A percentile compares a stretch with the other conserved stretches of the same genome.
phyloP scores from a whole-genome alignment of 2,888 invertebrate species.

The Himalopsyche anomala region DNA sequence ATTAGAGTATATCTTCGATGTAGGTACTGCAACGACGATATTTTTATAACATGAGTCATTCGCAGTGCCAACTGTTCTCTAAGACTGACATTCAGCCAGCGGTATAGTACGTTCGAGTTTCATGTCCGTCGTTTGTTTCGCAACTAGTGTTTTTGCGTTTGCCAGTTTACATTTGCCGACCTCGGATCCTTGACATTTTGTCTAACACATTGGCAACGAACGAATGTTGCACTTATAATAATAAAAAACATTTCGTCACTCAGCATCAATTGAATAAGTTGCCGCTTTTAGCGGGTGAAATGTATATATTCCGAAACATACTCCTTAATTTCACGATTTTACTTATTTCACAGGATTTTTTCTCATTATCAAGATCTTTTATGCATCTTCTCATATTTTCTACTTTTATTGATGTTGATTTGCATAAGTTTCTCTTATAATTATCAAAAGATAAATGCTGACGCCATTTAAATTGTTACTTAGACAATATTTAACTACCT shows the following conservation, averaged over 20 bases:
- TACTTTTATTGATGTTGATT: too few species aligned
- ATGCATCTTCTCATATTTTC: too few species aligned
- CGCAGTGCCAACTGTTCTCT: not conserved
- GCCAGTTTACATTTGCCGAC: constrained; percentile 46
- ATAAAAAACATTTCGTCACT: not conserved
- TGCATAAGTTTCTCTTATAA: too few species aligned
- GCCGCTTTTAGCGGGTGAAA: not conserved
- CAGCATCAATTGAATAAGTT: not conserved
- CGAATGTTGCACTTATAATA: constrained; percentile 20
- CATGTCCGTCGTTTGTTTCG: constrained; percentile 41
- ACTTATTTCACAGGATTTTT: too few species aligned
- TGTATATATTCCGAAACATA: too few species aligned
- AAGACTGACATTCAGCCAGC: constrained; percentile 17
- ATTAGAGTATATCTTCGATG: too few species aligned
- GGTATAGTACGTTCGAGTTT: constrained; percentile 22
- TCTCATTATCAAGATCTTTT: too few species aligned
- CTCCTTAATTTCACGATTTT: too few species aligned
- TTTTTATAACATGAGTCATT: not conserved
- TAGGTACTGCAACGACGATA: too few species aligned
- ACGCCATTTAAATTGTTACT: too few species aligned
- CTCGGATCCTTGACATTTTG: constrained; percentile 59
- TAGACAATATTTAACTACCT: too few species aligned
- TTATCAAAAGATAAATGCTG: too few species aligned
- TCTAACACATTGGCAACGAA: constrained; percentile 27
- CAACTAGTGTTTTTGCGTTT: constrained; percentile 42